Evolutionary conservation across 2,113 vertebrate genomes (phyloP), one percentile per base, ranked within the genome.

Genomic region (Daubentonia madagascariensis): DNA sequence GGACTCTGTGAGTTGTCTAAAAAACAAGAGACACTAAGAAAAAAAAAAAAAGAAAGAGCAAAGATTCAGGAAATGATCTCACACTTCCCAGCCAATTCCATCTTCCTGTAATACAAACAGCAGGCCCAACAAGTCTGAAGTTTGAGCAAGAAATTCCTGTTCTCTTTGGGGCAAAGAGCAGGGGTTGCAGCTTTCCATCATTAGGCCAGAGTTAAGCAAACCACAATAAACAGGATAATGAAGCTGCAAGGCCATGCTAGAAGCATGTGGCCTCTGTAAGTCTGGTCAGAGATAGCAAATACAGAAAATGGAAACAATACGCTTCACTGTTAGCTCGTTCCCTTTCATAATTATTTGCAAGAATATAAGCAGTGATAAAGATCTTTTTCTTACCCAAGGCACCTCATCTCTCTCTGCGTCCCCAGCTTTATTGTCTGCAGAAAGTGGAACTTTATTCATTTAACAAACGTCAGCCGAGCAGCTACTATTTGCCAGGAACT

Each of bases 261-360:
- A 52, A 91, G 61, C 78, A 63, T n/a, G 22, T 28, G 45, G 48
- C 35, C 61, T 94, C 78, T 50, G 4, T 3, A 7, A 25, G 54
- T 40, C 61, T 59, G 80, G 40, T 70, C 65, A 81, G 59, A 54
- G 48, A 91, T 0, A 40, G 17, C 43, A 89, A 94, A 83, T 3
- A 86, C 20, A 50, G 61, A 89, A 94, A 89, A 81, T 54, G 12
- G 92, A 79, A 83, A 52, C 54, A 45, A 50, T 35, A 6, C 1
- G 8, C 43, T 83, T 65, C 43, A 16, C 61, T 54, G 11, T 78
- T 68, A 61, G 3, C 65, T 76, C 50, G 14, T 13, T 52, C 45
- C 45, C 40, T 61, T 89, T 96, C 75, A 48, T 65, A 96, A 80
- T 80, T 57, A 70, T 88, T n/a, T 73, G 52, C 68, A 80, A 91